Evolutionary conservation across 1,140 invertebrate species (phyloP).

Genomic region (Zaprionus vittiger): DNA sequence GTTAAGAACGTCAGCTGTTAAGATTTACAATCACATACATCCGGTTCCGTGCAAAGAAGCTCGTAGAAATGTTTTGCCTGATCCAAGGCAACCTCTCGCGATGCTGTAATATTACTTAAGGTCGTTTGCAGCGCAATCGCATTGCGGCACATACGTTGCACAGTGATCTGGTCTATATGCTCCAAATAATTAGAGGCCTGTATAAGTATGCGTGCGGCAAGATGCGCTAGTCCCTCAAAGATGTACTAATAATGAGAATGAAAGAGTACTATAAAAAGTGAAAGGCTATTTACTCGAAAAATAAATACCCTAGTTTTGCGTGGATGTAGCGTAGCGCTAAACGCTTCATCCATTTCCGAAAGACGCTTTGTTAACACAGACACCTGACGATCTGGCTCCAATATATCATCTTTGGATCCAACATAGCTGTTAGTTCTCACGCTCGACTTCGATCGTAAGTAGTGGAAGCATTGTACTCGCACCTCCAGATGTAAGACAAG

Average conservation of each 20-base stretch:
- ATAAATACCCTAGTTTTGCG: constrained; percentile 90
- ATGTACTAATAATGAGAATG: constrained; percentile 89
- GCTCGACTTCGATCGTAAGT: constrained; percentile 87
- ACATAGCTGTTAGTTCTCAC: constrained; percentile 72
- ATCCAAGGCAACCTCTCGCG: constrained; percentile 93
- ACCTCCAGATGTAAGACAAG: constrained; percentile 96
- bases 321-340: constrained; percentile 89
- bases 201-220: constrained; percentile 94
- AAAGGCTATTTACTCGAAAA: too few relatives aligned
- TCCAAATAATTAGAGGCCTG: constrained; percentile 92
- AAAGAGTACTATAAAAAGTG: not conserved
- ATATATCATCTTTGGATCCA: constrained; percentile 85
- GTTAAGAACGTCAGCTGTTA: not conserved
- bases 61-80: constrained; percentile 95
- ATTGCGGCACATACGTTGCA: constrained; percentile 93
- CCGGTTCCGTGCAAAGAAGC: constrained; percentile 92
- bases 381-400: constrained; percentile 93
- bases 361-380: constrained; percentile 92
- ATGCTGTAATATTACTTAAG: constrained; percentile 92
- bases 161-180: constrained; percentile 91
- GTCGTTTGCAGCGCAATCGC: constrained; percentile 94
- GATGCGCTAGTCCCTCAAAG: constrained; percentile 95
- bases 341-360: constrained; percentile 91
- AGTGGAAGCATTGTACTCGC: constrained; percentile 97
- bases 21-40: constrained; percentile 84